Conservation (phyloP, 2,797 vertebrate genomes). For the Lepilemur septentrionalis region DNA sequence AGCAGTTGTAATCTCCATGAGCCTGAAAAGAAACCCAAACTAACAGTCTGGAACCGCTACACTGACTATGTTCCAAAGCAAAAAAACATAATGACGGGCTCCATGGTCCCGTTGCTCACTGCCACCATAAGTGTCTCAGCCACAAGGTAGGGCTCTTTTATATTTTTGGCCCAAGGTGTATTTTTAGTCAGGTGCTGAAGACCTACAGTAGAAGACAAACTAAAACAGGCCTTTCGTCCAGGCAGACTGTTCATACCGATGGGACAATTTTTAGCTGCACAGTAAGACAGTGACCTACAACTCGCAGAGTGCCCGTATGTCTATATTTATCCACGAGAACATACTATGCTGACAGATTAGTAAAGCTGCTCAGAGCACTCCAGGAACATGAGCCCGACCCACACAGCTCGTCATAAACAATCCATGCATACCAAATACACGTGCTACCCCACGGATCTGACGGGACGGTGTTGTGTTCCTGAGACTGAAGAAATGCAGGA, state of each 20-base stretch:
- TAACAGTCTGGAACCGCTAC: slow-evolving; percentile 66
- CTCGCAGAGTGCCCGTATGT: slow-evolving; percentile 88
- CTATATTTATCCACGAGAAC: slow-evolving; percentile 97
- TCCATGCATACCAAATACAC: slow-evolving; percentile 46
- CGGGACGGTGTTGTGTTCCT: background rate
- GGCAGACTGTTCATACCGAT: slow-evolving; percentile 89
- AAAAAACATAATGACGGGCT: slow-evolving; percentile 56
- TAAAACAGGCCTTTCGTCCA: slow-evolving; percentile 85
- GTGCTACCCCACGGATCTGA: background rate
- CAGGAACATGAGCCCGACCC: slow-evolving; percentile 86
- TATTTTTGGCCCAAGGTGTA: slow-evolving; percentile 54
- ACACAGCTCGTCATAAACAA: slow-evolving; percentile 75
- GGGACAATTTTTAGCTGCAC: slow-evolving; percentile 95
- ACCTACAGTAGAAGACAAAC: slow-evolving; percentile 76
- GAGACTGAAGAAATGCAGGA: slow-evolving; percentile 42
- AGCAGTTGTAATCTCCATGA: slow-evolving; percentile 92
- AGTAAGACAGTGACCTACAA: slow-evolving; percentile 90
- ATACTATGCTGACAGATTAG: slow-evolving; percentile 93
- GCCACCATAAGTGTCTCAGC: slow-evolving; percentile 54
- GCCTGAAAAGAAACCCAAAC: slow-evolving; percentile 81
- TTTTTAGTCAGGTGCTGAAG: slow-evolving; percentile 76
- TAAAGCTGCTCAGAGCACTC: slow-evolving; percentile 85
- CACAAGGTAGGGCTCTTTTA: slow-evolving; percentile 53
- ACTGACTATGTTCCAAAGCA: slow-evolving; percentile 74
- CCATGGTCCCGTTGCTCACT: slow-evolving; percentile 77